phyloP scores from a whole-genome alignment of 1,140 invertebrate genomes.

The Drosophila parvula region DNA sequence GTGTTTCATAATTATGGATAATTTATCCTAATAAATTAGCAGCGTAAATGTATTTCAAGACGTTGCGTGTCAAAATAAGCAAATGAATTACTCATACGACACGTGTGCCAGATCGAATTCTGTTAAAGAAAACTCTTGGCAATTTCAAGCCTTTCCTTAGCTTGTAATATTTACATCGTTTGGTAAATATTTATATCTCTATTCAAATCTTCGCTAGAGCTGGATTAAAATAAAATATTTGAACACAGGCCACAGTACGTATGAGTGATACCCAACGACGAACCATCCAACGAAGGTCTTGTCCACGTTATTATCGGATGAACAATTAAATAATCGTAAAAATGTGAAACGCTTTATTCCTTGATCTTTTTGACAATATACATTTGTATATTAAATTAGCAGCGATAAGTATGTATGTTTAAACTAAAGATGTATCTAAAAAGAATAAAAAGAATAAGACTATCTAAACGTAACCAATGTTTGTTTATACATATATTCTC shows the following conservation, averaged over 20 bases:
- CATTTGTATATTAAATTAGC: no score
- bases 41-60: neutral
- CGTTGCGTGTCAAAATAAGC: neutral
- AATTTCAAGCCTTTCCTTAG: no score
- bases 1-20: neutral
- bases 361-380: no score
- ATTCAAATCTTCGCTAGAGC: no score
- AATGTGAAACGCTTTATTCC: neutral
- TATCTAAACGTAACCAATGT: no score
- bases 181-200: neutral
- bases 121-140: neutral
- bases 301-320: no score
- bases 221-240: neutral
- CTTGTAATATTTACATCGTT: neutral
- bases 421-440: no score
- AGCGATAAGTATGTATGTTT: no score
- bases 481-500: no score
- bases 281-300: no score
- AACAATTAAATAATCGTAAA: neutral
- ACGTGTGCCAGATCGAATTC: neutral
- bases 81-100: constrained; percentile 3
- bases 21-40: neutral
- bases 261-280: neutral
- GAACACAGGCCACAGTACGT: neutral
- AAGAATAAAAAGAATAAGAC: no score